phyloP scores from a whole-genome alignment of 2,113 vertebrate genomes.

The Ursus arctos region DNA sequence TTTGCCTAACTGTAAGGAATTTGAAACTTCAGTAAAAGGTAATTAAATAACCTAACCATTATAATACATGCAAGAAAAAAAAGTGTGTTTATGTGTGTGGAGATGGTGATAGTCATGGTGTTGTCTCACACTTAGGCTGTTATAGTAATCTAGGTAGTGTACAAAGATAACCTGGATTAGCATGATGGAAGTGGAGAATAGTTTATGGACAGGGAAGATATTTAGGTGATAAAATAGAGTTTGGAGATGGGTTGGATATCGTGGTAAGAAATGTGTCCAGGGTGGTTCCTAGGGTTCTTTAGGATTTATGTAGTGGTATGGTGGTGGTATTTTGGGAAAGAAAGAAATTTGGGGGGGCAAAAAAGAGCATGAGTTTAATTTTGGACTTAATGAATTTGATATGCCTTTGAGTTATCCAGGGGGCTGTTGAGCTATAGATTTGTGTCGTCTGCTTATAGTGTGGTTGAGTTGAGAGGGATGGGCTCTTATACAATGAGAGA shows the following conservation, averaged over 20 bases:
- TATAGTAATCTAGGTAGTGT: neutral
- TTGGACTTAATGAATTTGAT: neutral
- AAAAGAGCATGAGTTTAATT: slow-evolving; percentile 12
- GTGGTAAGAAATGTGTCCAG: neutral
- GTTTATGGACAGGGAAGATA: neutral
- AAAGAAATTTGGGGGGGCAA: neutral
- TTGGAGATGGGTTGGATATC: slow-evolving; percentile 12
- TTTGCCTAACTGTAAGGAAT: slow-evolving; percentile 40
- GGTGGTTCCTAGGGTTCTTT: neutral
- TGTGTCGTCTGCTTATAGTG: neutral
- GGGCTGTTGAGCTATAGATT: neutral
- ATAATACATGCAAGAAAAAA: neutral
- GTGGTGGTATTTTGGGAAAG: neutral
- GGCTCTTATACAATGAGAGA: neutral
- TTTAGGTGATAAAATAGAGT: neutral
- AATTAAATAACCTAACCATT: neutral
- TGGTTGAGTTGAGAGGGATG: neutral
- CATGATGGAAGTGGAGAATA: neutral
- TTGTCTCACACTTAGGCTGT: neutral
- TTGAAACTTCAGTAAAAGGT: slow-evolving; percentile 15
- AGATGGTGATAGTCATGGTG: too few relatives aligned
- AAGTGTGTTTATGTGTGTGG: neutral
- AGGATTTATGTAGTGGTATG: neutral
- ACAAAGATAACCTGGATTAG: neutral
- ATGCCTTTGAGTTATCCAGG: neutral